Conservation (phyloP, 2,113 vertebrate genomes). For the Protobothrops flavoviridis region DNA sequence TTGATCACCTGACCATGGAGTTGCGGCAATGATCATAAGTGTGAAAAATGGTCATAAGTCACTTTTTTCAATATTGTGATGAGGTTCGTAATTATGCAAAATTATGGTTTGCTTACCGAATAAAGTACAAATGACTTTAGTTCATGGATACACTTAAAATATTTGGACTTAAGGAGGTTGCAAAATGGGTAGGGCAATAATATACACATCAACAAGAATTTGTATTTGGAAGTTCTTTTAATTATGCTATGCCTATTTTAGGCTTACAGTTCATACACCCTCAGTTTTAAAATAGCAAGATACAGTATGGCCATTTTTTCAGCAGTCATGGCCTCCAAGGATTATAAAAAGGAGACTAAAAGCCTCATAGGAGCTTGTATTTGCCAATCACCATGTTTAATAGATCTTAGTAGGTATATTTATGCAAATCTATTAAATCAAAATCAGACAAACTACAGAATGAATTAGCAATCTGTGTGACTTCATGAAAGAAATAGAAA, state of each 20-base stretch:
- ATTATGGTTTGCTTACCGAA: neutral
- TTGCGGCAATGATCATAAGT: neutral
- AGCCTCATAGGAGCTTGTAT: neutral
- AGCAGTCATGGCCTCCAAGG: neutral
- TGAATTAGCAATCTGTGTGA: neutral
- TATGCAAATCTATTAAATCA: neutral
- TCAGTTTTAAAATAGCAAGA: neutral
- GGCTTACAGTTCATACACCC: neutral
- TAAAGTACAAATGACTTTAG: neutral
- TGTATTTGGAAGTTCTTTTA: neutral
- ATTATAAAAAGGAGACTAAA: neutral
- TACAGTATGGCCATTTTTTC: neutral
- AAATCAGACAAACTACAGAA: neutral
- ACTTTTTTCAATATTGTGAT: neutral
- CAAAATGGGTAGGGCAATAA: neutral
- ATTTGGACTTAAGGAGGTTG: neutral
- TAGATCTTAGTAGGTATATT: neutral
- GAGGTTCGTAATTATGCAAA: neutral
- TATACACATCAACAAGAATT: neutral
- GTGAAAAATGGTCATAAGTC: neutral
- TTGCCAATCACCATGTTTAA: neutral
- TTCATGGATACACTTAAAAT: neutral
- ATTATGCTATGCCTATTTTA: neutral
- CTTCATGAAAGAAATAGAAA: neutral
- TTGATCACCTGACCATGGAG: neutral